Percentiles rank a stretch among this genome's conserved stretches.
Evolutionary conservation across 1,140 invertebrate species (phyloP).

Genomic region (Drosophila guanche): DNA sequence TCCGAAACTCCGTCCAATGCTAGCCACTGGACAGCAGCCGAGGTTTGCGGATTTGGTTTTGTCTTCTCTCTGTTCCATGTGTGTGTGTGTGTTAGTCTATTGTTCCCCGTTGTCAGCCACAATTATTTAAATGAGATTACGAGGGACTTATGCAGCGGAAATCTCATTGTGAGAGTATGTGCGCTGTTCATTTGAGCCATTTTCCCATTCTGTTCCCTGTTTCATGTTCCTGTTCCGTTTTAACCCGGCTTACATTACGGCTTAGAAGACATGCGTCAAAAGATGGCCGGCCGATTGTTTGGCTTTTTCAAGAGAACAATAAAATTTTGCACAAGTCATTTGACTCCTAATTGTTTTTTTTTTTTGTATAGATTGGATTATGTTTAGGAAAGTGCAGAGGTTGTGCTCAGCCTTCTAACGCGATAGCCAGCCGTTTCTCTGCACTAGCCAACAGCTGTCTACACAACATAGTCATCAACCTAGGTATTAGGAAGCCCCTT

Average conservation of each 20-base stretch:
- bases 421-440: conserved; percentile 18
- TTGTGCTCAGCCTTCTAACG: conserved; percentile 32
- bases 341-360: conserved; percentile 51
- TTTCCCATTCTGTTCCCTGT: conserved; percentile 28
- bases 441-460: conserved; percentile 19
- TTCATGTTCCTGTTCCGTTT: conserved; percentile 25
- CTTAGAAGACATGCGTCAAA: conserved; percentile 55
- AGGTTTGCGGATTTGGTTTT: conserved; percentile 57
- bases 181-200: conserved; percentile 46
- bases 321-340: conserved; percentile 42
- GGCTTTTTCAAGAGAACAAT: conserved; percentile 48
- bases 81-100: conserved; percentile 18
- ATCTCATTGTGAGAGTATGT: conserved; percentile 55
- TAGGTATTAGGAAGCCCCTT: no score
- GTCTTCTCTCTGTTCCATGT: conserved; percentile 20
- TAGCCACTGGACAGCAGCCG: conserved; percentile 31
- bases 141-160: conserved; percentile 73
- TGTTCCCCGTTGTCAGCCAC: conserved; percentile 43
- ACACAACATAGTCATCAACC: neutral
- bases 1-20: neutral
- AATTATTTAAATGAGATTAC: conserved; percentile 82
- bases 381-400: neutral
- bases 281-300: conserved; percentile 54
- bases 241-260: conserved; percentile 46
- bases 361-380: conserved; percentile 24